Evolutionary conservation across 2,888 invertebrate species (phyloP), one percentile per base, ranked within the genome.

Genomic region (Orchesellides sinensis): DNA sequence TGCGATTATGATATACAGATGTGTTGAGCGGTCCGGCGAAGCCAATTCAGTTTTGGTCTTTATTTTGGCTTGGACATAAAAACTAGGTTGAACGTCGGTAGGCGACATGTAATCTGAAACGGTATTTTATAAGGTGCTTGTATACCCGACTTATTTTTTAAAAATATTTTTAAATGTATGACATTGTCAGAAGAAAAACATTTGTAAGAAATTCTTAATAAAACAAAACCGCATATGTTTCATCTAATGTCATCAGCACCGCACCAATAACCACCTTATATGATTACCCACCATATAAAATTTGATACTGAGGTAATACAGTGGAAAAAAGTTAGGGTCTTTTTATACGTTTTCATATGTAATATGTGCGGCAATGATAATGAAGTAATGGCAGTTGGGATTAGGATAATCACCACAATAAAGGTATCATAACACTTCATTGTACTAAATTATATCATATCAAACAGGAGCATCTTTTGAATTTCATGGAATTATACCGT

Each of bases 361-460:
- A n/a, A 27, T 45, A 47, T 6, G 68, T 52, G 49, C n/a, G 32
- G 29, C 5, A n/a, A 69, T 52, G 35, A 49, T 19, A 21, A 21
- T 63, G 69, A 70, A 70, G 52, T 70, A 68, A 78, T 61, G 70
- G 63, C 49, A 69, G n/a, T n/a, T n/a, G n/a, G n/a, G n/a, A n/a
- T n/a, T n/a, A n/a, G n/a, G n/a, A n/a, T n/a, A n/a, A n/a, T n/a
- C n/a, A n/a, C n/a, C n/a, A n/a, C n/a, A n/a, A n/a, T n/a, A n/a
- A n/a, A n/a, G n/a, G n/a, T n/a, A 78, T 56, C 35, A 65, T 40
- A 69, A 69, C 14, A 21, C 19, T 54, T 75, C 45, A 66, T 49
- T n/a, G n/a, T 70, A n/a, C 5, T 49, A 79, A 78, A 79, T 79
- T 79, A 70, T 69, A 79, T 79, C 70, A 79, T 40, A 47, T 68